Percentiles rank a stretch among this genome's conserved stretches.
Conservation (phyloP, 2,888 invertebrate species). For the Dasysyrphus albostriatus region DNA sequence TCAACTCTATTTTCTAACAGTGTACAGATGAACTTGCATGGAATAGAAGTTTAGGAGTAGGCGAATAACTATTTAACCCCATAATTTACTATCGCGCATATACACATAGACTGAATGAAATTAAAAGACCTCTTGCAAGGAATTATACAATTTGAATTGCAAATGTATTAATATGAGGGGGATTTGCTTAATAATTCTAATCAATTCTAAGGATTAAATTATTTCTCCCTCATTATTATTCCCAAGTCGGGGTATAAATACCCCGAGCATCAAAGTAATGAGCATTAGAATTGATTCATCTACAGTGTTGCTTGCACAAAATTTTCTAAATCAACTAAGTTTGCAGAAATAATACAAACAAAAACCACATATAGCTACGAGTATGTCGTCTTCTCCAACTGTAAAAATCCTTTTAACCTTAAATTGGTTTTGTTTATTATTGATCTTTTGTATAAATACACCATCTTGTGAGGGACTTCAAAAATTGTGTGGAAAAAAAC, state of each 20-base stretch:
- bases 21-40: background rate
- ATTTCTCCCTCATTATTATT: background rate
- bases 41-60: background rate
- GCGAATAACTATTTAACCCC: constrained; percentile 3
- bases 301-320: constrained; percentile 3
- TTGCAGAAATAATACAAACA: background rate
- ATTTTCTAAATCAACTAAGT: background rate
- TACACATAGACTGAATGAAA: constrained; percentile 5
- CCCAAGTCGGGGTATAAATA: constrained; percentile 1
- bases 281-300: constrained; percentile 20
- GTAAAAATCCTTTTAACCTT: background rate
- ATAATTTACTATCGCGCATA: background rate
- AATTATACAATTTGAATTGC: constrained; percentile 37
- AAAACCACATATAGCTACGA: background rate
- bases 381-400: background rate
- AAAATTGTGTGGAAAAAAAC: constrained; percentile 77
- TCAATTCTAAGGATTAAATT: constrained; percentile 11
- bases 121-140: constrained; percentile 18
- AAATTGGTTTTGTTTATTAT: constrained; percentile 26
- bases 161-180: background rate
- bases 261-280: background rate
- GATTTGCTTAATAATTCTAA: constrained; percentile 6
- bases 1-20: background rate
- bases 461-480: constrained; percentile 33
- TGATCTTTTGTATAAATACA: constrained; percentile 18